A percentile compares a stretch with the other conserved stretches of the same genome.
phyloP scores from a whole-genome alignment of 2,888 invertebrate species.

The Caenorhabditis sp. region DNA sequence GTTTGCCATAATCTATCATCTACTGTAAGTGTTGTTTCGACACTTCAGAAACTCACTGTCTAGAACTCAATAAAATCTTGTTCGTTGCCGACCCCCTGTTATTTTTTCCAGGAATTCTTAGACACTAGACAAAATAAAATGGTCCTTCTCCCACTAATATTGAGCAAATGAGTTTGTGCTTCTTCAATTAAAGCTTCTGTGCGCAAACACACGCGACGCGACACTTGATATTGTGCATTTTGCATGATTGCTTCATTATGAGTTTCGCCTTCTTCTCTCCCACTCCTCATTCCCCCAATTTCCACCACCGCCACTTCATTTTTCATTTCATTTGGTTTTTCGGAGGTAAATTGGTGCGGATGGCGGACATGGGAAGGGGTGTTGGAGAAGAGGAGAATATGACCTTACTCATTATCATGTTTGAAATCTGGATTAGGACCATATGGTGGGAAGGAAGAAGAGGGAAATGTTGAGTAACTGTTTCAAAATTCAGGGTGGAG shows the following conservation, averaged over 20 bases:
- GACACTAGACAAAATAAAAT: conserved; percentile 16
- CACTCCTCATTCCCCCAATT: conserved; percentile 1
- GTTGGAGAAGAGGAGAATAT: conserved; percentile 10
- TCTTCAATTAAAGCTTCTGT: conserved; percentile 60
- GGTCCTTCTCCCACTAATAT: conserved; percentile 34
- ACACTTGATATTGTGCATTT: conserved; percentile 68
- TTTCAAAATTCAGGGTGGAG: conserved; percentile 51
- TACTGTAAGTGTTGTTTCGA: too few relatives aligned
- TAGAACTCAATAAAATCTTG: background rate
- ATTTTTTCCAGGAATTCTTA: background rate
- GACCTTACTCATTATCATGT: conserved; percentile 63
- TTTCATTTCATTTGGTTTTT: conserved; percentile 41
- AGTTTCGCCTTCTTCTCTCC: conserved; percentile 51
- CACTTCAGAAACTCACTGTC: too few relatives aligned
- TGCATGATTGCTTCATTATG: conserved; percentile 67
- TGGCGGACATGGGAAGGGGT: background rate
- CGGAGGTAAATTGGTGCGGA: conserved; percentile 4
- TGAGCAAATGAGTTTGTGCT: conserved; percentile 34
- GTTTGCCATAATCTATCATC: too few relatives aligned
- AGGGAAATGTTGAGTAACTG: conserved; percentile 25
- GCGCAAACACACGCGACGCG: conserved; percentile 62
- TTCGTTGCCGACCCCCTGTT: background rate
- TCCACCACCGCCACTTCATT: conserved; percentile 46
- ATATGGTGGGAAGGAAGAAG: conserved; percentile 26
- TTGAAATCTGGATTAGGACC: conserved; percentile 48